These are phyloP conservation scores for Autographa pulchrina DNA, from an alignment of 2,888 invertebrate species.

Conservation along the genomic window DNA sequence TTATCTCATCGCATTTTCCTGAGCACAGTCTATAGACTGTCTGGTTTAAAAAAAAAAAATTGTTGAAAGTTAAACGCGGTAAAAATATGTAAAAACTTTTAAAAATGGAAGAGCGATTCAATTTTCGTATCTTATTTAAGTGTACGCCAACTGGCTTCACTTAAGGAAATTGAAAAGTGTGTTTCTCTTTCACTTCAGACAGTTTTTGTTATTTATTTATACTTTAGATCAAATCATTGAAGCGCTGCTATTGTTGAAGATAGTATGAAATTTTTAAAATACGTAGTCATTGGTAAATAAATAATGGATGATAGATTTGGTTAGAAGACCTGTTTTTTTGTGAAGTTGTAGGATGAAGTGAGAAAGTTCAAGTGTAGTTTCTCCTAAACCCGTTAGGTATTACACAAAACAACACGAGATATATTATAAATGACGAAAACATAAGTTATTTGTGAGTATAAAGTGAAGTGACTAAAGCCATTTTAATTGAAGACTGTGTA, in stretches of 20 bases:
- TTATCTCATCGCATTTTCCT: too few species aligned
- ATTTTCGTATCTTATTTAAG: slow-evolving; percentile 9
- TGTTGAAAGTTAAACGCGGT: background rate
- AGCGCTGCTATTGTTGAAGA: background rate
- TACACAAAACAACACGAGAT: too few species aligned
- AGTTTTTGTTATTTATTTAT: background rate
- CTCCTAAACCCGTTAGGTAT: too few species aligned
- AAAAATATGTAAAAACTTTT: background rate
- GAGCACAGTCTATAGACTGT: too few species aligned
- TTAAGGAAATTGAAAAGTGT: slow-evolving; percentile 8
- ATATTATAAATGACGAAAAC: too few species aligned
- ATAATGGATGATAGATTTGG: background rate
- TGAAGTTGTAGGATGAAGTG: too few species aligned
- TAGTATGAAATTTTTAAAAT: background rate
- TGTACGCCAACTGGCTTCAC: slow-evolving; percentile 10
- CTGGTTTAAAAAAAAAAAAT: background rate
- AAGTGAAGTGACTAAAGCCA: too few species aligned
- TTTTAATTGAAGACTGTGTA: too few species aligned
- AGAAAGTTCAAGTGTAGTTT: too few species aligned
- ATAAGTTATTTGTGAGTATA: too few species aligned
- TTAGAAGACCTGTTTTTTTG: background rate
- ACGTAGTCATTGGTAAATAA: background rate
- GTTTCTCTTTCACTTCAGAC: background rate
- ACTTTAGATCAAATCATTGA: slow-evolving; percentile 3
- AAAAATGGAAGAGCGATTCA: slow-evolving; percentile 15